Percentiles rank a stretch among this genome's conserved stretches.
These are phyloP conservation scores for Morpho helenor DNA, from an alignment of 2,888 invertebrate genomes.

Conservation along the genomic window DNA sequence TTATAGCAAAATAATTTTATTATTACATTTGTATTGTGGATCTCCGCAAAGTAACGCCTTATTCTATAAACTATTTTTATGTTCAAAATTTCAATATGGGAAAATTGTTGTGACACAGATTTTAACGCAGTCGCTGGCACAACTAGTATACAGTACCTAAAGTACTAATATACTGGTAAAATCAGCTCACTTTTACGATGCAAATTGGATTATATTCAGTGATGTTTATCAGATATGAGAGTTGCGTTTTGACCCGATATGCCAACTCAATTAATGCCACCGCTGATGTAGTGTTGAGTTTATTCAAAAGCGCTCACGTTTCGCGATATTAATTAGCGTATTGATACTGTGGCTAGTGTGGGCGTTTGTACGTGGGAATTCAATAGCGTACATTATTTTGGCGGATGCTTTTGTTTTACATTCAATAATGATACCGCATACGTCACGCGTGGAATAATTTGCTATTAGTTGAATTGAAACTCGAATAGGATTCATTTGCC, in stretches of 20 bases:
- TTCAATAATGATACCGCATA: constrained; percentile 14
- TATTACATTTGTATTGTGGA: too few species aligned
- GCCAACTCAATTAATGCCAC: constrained; percentile 30
- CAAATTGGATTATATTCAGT: constrained; percentile 12
- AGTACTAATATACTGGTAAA: too few species aligned
- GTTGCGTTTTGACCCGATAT: constrained; percentile 16
- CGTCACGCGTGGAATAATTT: constrained; percentile 5
- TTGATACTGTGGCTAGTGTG: constrained; percentile 33
- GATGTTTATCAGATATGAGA: constrained; percentile 9
- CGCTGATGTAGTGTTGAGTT: constrained; percentile 19
- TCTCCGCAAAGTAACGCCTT: too few species aligned
- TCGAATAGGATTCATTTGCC: too few species aligned
- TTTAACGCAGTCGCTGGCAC: not conserved
- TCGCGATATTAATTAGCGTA: constrained; percentile 45
- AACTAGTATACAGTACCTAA: not conserved
- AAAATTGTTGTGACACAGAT: not conserved
- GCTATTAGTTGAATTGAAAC: not conserved
- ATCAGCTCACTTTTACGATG: not conserved
- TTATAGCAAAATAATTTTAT: too few species aligned
- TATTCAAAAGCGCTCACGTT: constrained; percentile 32
- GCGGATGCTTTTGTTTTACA: constrained; percentile 14
- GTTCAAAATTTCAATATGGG: too few species aligned
- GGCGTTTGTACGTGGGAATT: constrained; percentile 16
- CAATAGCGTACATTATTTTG: constrained; percentile 5
- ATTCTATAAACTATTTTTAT: too few species aligned